Conservation (phyloP, 2,797 vertebrate species). For the Melopsittacus undulatus region DNA sequence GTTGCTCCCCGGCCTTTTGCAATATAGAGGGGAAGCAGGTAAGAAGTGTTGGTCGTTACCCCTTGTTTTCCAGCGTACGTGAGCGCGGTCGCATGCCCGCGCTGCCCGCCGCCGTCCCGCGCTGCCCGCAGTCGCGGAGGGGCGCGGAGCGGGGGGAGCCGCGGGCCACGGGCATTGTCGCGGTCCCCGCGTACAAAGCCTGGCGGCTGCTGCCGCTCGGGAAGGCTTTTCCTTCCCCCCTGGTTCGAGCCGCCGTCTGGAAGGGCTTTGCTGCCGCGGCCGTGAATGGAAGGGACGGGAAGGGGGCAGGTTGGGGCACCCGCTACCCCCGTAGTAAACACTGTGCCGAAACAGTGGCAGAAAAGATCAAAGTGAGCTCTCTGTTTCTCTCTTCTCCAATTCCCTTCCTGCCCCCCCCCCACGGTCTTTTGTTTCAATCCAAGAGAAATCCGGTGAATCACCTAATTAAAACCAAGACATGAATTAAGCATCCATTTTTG, state of each 20-base stretch:
- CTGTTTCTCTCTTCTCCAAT: neutral
- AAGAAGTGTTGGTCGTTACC: constrained; percentile 36
- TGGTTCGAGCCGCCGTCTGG: neutral
- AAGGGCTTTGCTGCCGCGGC: constrained; percentile 41
- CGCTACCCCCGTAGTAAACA: constrained; percentile 57
- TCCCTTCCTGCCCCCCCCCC: constrained; percentile 26
- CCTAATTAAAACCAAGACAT: constrained; percentile 84
- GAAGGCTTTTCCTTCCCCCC: neutral
- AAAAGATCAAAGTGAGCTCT: constrained; percentile 72
- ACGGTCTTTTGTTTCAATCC: constrained; percentile 77
- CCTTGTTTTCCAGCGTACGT: neutral
- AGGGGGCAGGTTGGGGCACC: neutral
- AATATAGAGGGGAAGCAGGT: constrained; percentile 80
- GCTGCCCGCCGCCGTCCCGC: constrained; percentile 58
- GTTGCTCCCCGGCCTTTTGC: constrained; percentile 68
- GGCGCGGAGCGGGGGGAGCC: constrained; percentile 10
- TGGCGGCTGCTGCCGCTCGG: neutral
- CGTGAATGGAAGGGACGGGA: constrained; percentile 35
- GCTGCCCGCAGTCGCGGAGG: constrained; percentile 38
- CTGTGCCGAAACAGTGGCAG: constrained; percentile 77
- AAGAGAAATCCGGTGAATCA: constrained; percentile 80
- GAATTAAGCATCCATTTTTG: constrained; percentile 84
- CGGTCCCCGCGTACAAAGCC: constrained; percentile 71
- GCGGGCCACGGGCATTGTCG: constrained; percentile 62
- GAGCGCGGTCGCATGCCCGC: neutral